Base-by-base conservation (phyloP, 2,797 vertebrate species). In the Pseudochromis fuscus region DNA sequence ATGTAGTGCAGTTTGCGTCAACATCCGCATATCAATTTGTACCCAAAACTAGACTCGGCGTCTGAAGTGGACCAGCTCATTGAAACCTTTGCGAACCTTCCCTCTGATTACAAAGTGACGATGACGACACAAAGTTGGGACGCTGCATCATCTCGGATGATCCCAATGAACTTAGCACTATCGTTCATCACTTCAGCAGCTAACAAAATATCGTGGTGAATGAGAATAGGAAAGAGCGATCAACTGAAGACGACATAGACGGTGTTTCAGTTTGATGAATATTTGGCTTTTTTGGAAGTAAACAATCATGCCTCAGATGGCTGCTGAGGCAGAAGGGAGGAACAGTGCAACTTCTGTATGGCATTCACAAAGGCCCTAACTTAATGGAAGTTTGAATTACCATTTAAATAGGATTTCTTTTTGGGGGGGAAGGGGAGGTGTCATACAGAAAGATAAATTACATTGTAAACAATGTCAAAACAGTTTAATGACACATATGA, bases 351-450 rank as follows among this genome's bases (percentile, higher is more conserved):
- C 86, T 87, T 90, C 81, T 89, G 89, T 73, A 85, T 61, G 86
- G 87, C 81, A 77, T 86, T 88, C 89, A 90, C 90, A 91, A 90
- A 90, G 79, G 77, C 63, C 64, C 61, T 67, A 88, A 91, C 89
- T 91, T 91, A 92, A 91, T 92, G 87, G 91, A 93, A 92, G 90
- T 91, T 91, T 87, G 89, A 93, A 94, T 94, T 94, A 93, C 91
- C 93, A 94, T 94, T 94, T 94, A 93, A 94, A 94, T 94, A 81
- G 92, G 93, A 94, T 93, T 93, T 90, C 79, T 87, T 90, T 91
- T 89, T n/a, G n/a, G n/a, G 79, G 80, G 89, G 85, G 75, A 83
- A 78, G 85, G 79, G 62, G 73, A 73, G 75, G 81, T 74, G 50
- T 91, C 86, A 90, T 84, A 85, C 85, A 84, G 85, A 91, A 91